phyloP scores from a whole-genome alignment of 2,113 vertebrate genomes.

The Haemorhous mexicanus region DNA sequence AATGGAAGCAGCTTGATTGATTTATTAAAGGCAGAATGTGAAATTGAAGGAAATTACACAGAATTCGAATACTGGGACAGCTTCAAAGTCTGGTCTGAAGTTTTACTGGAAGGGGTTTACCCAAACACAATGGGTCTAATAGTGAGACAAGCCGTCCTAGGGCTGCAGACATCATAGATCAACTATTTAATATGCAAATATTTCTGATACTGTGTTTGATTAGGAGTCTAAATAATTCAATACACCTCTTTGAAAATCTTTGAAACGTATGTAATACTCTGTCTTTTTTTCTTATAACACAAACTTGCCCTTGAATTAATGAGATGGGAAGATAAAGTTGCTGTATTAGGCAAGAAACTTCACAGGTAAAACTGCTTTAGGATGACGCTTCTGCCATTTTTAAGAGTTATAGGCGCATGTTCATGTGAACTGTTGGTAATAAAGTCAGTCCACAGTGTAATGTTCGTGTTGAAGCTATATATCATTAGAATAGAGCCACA shows the following conservation, averaged over 20 bases:
- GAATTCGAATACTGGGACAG: not conserved
- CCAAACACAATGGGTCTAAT: not conserved
- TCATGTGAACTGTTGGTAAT: constrained; percentile 46
- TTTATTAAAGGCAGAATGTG: not conserved
- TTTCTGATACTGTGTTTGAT: not conserved
- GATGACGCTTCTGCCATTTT: constrained; percentile 8
- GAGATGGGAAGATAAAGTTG: not conserved
- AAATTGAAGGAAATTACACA: not conserved
- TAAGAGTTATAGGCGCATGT: constrained; percentile 40
- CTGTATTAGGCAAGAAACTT: not conserved
- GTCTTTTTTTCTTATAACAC: not conserved
- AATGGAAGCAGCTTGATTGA: not conserved
- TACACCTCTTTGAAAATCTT: not conserved
- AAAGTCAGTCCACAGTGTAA: constrained; percentile 60
- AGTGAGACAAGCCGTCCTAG: not conserved
- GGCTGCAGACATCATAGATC: not conserved
- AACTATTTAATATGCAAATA: not conserved
- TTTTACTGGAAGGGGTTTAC: not conserved
- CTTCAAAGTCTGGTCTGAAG: not conserved
- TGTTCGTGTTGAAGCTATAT: constrained; percentile 49
- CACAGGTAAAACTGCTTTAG: not conserved
- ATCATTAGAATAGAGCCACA: constrained; percentile 66
- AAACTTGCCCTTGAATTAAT: not conserved
- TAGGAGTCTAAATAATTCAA: not conserved
- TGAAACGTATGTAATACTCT: not conserved